A percentile compares a stretch with the other conserved stretches of the same genome.
These are phyloP conservation scores for Drosophila silvestris DNA, from an alignment of 2,888 invertebrate genomes.

Conservation along the genomic window DNA sequence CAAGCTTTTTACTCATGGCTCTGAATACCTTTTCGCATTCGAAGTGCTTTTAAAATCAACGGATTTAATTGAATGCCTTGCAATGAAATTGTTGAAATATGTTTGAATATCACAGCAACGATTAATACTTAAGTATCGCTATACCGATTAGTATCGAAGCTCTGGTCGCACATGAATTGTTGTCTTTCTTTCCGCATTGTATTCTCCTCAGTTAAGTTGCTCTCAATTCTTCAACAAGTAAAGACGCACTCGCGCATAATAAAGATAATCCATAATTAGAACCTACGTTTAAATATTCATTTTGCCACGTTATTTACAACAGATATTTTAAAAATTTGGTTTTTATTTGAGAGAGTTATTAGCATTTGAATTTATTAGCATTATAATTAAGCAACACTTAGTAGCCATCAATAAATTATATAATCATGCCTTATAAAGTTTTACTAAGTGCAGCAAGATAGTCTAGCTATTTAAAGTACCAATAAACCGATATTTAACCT, in stretches of 20 bases:
- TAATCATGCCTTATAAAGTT: not conserved
- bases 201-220: no score
- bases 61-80: not conserved
- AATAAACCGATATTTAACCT: not conserved
- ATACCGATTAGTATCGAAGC: no score
- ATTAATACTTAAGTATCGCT: no score
- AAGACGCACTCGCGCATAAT: no score
- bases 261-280: no score
- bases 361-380: not conserved
- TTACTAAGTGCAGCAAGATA: not conserved
- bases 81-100: not conserved
- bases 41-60: not conserved
- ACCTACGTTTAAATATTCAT: no score
- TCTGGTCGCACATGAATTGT: no score
- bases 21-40: not conserved
- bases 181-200: no score
- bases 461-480: not conserved
- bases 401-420: slow-evolving; percentile 2
- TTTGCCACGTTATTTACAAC: no score
- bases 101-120: no score
- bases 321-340: not conserved
- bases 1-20: not conserved
- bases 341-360: not conserved
- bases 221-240: no score
- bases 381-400: not conserved